A percentile compares a stretch with the other conserved stretches of the same genome.
These are phyloP conservation scores for Scaptodrosophila lebanonensis DNA, from an alignment of 1,140 invertebrate genomes.

Conservation along the genomic window DNA sequence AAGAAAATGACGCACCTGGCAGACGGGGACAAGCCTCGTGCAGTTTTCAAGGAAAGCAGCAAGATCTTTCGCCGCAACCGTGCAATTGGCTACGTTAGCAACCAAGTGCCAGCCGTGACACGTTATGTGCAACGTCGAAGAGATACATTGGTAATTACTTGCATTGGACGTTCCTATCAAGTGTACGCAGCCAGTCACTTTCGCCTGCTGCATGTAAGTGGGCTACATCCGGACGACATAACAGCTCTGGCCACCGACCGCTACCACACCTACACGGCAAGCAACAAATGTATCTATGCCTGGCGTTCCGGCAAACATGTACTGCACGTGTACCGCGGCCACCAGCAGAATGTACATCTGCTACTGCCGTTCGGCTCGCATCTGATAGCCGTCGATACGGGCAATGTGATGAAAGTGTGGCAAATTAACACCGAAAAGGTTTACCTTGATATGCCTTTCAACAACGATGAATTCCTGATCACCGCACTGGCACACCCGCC, in stretches of 20 bases:
- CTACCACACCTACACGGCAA: conserved; percentile 89
- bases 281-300: conserved; percentile 87
- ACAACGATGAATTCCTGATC: conserved; percentile 85
- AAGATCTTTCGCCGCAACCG: conserved; percentile 90
- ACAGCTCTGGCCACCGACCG: conserved; percentile 88
- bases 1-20: conserved; percentile 44
- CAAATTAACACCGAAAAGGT: conserved; percentile 87
- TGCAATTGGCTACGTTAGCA: conserved; percentile 94
- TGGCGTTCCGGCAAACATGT: conserved; percentile 93
- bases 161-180: conserved; percentile 93
- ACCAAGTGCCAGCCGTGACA: conserved; percentile 90
- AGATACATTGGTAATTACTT: conserved; percentile 93
- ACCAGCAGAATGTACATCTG: conserved; percentile 84
- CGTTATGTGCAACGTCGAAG: conserved; percentile 90
- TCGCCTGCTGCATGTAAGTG: conserved; percentile 88
- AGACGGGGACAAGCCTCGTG: conserved; percentile 11
- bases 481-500: conserved; percentile 90
- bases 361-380: conserved; percentile 92
- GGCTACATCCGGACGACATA: conserved; percentile 89
- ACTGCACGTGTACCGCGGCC: conserved; percentile 89
- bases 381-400: conserved; percentile 90
- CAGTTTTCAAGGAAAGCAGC: conserved; percentile 78
- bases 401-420: conserved; percentile 89
- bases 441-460: conserved; percentile 84
- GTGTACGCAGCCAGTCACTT: conserved; percentile 93